These are phyloP conservation scores for Triplophysa dalaica DNA, from an alignment of 2,113 vertebrate species.

Conservation along the genomic window DNA sequence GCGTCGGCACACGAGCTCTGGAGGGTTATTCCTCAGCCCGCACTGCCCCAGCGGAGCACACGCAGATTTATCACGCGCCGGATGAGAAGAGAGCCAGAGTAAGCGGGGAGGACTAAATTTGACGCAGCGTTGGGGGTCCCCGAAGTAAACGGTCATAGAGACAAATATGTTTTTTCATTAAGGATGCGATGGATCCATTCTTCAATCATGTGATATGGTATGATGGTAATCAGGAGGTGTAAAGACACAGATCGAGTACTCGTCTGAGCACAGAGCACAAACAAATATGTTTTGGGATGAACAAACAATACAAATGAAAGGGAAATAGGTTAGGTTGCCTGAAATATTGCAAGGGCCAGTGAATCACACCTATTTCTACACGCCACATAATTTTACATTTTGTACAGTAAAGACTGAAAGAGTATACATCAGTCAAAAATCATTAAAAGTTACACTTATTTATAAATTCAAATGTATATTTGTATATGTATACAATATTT, in stretches of 20 bases:
- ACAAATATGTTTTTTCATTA: conserved; percentile 54
- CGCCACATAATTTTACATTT: background rate
- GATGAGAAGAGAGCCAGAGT: conserved; percentile 66
- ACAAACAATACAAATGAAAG: conserved; percentile 4
- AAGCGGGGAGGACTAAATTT: conserved; percentile 62
- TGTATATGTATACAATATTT: no score
- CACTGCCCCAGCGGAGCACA: conserved; percentile 64
- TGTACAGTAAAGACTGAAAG: background rate
- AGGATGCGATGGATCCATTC: conserved; percentile 29
- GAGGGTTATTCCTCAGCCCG: conserved; percentile 73
- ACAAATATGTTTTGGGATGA: background rate
- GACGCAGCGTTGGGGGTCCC: conserved; percentile 33
- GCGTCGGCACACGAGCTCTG: conserved; percentile 67
- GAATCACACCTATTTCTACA: background rate
- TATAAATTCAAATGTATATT: no score
- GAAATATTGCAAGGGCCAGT: background rate
- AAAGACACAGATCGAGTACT: conserved; percentile 8
- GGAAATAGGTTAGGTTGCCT: background rate
- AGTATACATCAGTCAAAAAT: background rate
- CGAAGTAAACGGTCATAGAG: conserved; percentile 35
- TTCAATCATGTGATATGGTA: conserved; percentile 23
- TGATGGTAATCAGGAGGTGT: conserved; percentile 39
- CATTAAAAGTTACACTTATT: no score
- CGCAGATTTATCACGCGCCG: conserved; percentile 80
- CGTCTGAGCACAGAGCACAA: background rate